Conservation (phyloP, 1,140 invertebrate genomes). For the Luehdorfia chinensis region DNA sequence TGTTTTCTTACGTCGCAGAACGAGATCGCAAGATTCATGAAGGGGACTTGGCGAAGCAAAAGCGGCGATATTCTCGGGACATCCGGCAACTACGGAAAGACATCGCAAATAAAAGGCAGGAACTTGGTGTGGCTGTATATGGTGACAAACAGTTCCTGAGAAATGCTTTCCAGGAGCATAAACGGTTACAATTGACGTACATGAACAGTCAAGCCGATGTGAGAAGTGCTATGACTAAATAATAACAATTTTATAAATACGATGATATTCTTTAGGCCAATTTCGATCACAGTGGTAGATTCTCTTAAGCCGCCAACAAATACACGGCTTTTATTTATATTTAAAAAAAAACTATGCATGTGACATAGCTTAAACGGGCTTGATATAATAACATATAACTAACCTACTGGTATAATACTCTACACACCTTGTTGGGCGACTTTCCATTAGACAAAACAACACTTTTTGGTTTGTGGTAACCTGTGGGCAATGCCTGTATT, state of each 20-base stretch:
- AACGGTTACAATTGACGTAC: constrained; percentile 77
- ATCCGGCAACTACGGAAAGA: constrained; percentile 75
- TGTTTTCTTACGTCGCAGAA: constrained; percentile 46
- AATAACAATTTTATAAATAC: neutral
- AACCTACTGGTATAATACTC: no score
- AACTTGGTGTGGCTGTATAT: constrained; percentile 75
- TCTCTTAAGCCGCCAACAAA: no score
- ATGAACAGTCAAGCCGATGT: constrained; percentile 77
- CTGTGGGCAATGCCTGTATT: no score
- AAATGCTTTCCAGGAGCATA: constrained; percentile 75
- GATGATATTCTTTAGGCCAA: no score
- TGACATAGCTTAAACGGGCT: no score
- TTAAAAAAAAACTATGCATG: no score
- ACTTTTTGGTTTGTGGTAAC: no score
- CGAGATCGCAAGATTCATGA: constrained; percentile 78
- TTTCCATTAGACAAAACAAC: no score
- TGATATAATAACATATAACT: no score
- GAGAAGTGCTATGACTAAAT: constrained; percentile 14
- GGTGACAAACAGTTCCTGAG: constrained; percentile 78
- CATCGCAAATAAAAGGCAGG: constrained; percentile 75
- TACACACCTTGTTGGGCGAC: no score
- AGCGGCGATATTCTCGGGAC: constrained; percentile 76
- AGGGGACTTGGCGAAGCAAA: constrained; percentile 72
- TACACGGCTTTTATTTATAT: no score
- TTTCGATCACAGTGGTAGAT: no score